Conservation (phyloP, 2,113 vertebrate genomes). For the Protomyctophum bolini region DNA sequence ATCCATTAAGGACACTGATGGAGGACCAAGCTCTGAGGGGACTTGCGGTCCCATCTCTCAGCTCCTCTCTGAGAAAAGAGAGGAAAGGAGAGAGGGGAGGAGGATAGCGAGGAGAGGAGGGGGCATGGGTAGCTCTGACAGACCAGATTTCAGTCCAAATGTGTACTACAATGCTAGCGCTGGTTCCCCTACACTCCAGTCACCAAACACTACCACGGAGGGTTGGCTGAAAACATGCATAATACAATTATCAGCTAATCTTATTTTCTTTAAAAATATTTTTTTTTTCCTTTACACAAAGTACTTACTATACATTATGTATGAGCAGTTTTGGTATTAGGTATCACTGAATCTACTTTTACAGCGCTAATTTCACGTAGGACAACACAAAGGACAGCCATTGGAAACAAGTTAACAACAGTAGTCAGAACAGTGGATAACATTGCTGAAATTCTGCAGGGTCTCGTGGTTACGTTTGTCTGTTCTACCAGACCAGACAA, state of each 20-base stretch:
- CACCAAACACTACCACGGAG: constrained; percentile 15
- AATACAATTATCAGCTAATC: constrained; percentile 17
- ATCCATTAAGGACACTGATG: constrained; percentile 77
- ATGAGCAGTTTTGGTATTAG: neutral
- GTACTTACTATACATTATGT: neutral
- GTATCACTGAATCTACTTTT: neutral
- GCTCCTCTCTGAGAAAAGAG: constrained; percentile 52
- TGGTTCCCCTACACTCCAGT: constrained; percentile 18
- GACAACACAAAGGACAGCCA: neutral
- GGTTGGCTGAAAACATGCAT: constrained; percentile 13
- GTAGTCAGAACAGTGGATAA: neutral
- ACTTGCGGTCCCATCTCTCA: constrained; percentile 67
- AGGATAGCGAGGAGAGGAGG: constrained; percentile 40
- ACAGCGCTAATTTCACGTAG: neutral
- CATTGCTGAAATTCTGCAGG: constrained; percentile 34
- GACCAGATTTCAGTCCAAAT: constrained; percentile 44
- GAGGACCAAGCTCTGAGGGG: constrained; percentile 68
- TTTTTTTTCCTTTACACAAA: constrained; percentile 1
- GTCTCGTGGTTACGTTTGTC: constrained; percentile 25
- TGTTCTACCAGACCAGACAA: neutral
- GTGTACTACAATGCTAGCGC: neutral
- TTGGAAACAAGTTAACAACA: neutral
- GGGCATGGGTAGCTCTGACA: constrained; percentile 47
- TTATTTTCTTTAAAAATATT: neutral
- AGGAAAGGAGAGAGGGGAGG: constrained; percentile 37